phyloP scores from a whole-genome alignment of 2,888 invertebrate genomes.

The Andrena camellia region DNA sequence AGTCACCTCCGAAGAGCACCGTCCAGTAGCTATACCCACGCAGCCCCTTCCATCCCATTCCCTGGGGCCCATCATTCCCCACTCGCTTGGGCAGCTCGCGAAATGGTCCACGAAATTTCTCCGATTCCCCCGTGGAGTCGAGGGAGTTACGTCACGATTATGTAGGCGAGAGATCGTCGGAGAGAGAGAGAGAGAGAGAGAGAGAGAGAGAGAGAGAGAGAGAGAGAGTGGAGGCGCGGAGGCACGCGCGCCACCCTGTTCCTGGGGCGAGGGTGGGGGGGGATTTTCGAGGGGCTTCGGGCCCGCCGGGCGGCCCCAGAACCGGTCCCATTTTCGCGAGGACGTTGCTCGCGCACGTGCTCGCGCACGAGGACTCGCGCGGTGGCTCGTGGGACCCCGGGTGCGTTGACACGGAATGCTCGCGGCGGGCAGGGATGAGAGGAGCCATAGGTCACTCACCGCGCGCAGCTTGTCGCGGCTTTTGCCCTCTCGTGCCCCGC shows the following conservation, averaged over 20 bases:
- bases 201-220: too few relatives aligned
- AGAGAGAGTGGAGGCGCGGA: too few relatives aligned
- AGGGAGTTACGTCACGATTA: slow-evolving; percentile 33
- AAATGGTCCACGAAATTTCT: slow-evolving; percentile 8
- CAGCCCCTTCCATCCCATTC: not conserved
- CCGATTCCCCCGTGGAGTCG: not conserved
- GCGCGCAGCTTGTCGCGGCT: slow-evolving; percentile 48
- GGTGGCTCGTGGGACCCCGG: slow-evolving; percentile 51
- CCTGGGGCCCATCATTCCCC: not conserved
- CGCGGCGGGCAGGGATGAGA: slow-evolving; percentile 55
- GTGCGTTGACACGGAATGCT: slow-evolving; percentile 76
- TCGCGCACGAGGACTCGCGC: slow-evolving; percentile 33
- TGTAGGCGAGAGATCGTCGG: not conserved
- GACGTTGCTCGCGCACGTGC: slow-evolving; percentile 34
- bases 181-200: too few relatives aligned
- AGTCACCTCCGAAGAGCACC: not conserved
- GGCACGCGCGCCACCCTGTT: too few relatives aligned
- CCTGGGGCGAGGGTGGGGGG: not conserved
- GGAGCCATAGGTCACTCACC: slow-evolving; percentile 77
- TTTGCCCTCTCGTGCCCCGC: slow-evolving; percentile 38
- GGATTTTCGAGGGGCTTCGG: not conserved
- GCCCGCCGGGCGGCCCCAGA: not conserved
- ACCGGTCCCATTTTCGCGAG: slow-evolving; percentile 50
- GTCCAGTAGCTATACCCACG: slow-evolving; percentile 1
- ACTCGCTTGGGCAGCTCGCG: too few relatives aligned